These are phyloP conservation scores for Ictidomys tridecemlineatus DNA, from an alignment of 2,113 vertebrate species.

Conservation along the genomic window DNA sequence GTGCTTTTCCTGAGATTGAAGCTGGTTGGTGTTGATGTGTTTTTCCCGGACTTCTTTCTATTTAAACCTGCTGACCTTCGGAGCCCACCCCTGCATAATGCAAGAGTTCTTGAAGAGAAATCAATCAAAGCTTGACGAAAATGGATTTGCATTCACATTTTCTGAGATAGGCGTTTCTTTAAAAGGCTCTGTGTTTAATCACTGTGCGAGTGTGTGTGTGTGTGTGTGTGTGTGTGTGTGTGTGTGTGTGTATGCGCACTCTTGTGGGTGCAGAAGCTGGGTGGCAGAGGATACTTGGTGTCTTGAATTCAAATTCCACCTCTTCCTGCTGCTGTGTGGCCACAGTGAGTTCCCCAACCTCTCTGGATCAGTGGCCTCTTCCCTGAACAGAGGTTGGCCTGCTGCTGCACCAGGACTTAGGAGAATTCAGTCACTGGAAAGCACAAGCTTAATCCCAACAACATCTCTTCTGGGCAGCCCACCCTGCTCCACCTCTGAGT, in stretches of 20 bases:
- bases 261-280: accelerated
- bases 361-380: background rate
- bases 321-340: background rate
- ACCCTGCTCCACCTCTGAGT: accelerated
- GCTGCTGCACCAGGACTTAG: background rate
- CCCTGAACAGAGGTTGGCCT: accelerated
- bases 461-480: accelerated
- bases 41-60: slow-evolving; percentile 68
- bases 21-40: background rate
- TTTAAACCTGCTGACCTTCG: slow-evolving; percentile 45
- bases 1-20: background rate
- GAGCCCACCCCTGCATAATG: background rate
- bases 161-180: background rate
- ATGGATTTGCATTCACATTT: background rate
- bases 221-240: too few relatives aligned
- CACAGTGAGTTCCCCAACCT: background rate
- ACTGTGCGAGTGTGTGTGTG: background rate
- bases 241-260: accelerated
- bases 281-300: accelerated
- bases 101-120: background rate
- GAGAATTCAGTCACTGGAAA: background rate
- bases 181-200: background rate
- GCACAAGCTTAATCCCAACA: background rate
- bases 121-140: slow-evolving; percentile 25
- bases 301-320: background rate